Evolutionary conservation across 2,113 vertebrate species (phyloP).

Genomic region (Otocyon megalotis): DNA sequence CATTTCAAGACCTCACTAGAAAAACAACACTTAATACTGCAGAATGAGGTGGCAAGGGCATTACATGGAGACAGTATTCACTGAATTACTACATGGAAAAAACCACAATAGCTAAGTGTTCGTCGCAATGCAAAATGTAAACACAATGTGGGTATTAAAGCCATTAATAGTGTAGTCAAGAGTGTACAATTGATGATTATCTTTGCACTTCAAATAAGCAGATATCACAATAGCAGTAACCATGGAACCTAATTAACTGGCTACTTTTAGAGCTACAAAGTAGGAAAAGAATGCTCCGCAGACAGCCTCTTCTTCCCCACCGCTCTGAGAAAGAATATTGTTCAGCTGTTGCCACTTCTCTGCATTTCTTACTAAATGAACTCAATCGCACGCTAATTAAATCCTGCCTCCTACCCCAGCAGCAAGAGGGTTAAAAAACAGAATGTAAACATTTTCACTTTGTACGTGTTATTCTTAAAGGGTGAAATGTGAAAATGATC

Average conservation of each 20-base stretch:
- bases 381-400: constrained; percentile 62
- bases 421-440: constrained; percentile 70
- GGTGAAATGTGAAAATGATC: neutral
- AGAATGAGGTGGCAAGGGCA: constrained; percentile 89
- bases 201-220: constrained; percentile 88
- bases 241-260: constrained; percentile 87
- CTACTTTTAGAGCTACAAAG: constrained; percentile 84
- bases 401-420: neutral
- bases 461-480: constrained; percentile 37
- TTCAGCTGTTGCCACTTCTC: constrained; percentile 69
- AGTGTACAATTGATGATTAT: constrained; percentile 87
- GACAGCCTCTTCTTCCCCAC: constrained; percentile 79
- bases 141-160: constrained; percentile 86
- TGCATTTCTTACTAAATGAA: constrained; percentile 62
- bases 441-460: neutral
- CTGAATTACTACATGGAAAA: constrained; percentile 87
- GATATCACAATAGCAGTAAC: constrained; percentile 86
- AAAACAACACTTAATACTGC: constrained; percentile 89
- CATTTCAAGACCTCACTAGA: constrained; percentile 93
- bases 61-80: constrained; percentile 86
- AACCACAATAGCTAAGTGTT: constrained; percentile 90
- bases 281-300: constrained; percentile 82
- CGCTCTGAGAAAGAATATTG: constrained; percentile 74
- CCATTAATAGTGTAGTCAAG: constrained; percentile 87
- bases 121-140: constrained; percentile 87